Base-by-base conservation (phyloP, 2,888 invertebrate genomes). In the Carcina quercana region DNA sequence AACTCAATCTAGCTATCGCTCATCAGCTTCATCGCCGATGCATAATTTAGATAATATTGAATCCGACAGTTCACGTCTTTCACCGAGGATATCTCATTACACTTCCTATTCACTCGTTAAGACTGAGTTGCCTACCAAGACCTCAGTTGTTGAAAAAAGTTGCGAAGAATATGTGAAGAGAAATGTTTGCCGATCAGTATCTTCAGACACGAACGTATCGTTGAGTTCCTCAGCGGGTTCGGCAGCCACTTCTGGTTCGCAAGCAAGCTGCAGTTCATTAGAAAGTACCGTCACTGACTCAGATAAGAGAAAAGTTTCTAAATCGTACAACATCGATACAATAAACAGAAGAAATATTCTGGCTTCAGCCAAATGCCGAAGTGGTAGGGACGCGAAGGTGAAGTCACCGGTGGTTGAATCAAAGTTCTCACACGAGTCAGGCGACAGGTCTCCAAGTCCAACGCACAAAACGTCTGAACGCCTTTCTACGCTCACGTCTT, bases 291-390 rank as follows among this genome's bases (percentile, higher is more conserved):
- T 87, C 45, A 86, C 87, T 40, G 87, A 88, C 55, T 87, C 88
- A 53, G 85, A 87, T 47, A 87, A 85, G 71, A 88, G 80, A 49
- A 86, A 93, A 47, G 87, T 94, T 47, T 82, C 94, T 30, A 95
- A 93, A 70, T 87, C 90, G 1, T 89, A 90, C 48, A 93, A 92
- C 53, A 91, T 93, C 24, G 94, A 94, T 66, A 93, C 93, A 1
- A 90, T 93, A 42, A 95, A 94, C 65, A 87, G 95, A 31, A 92
- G 94, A 69, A 95, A 94, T 63, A 94, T 95, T 45, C 79, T 95
- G 30, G 93, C 94, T 13, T 94, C 94, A 28, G 94, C 95, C 1
- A 91, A 93, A 70, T 93, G 92, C 61, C 88, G 94, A 53, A 94
- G 93, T 63, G 95, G 94, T 5, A 87, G 89, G 48, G 92, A 92